Conservation (phyloP, 2,113 vertebrate species). For the Mellivora capensis region DNA sequence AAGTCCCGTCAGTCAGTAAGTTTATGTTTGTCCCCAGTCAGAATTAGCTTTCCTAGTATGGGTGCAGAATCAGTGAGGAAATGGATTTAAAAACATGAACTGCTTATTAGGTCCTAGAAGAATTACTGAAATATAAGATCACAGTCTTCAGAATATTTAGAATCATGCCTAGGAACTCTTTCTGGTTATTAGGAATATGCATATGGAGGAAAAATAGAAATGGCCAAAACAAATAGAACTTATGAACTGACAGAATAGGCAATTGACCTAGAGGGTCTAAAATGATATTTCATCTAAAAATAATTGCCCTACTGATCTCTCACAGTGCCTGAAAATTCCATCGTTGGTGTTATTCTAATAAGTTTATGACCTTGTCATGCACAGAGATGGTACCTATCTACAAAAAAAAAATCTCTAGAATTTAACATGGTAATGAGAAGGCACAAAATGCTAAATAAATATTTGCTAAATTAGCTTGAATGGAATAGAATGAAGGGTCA, state of each 20-base stretch:
- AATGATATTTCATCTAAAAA: not conserved
- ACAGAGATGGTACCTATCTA: not conserved
- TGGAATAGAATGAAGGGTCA: not conserved
- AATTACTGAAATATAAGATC: not conserved
- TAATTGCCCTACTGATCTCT: not conserved
- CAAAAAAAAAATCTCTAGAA: not conserved
- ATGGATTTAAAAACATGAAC: not conserved
- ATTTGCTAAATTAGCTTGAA: constrained; percentile 5
- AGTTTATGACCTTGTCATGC: not conserved
- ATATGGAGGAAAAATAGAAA: not conserved
- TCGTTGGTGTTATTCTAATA: not conserved
- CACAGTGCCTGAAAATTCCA: not conserved
- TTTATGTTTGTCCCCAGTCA: not conserved
- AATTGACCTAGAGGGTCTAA: not conserved
- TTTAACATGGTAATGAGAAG: not conserved
- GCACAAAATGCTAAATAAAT: not conserved
- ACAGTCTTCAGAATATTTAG: not conserved
- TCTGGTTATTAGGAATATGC: not conserved
- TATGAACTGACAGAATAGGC: not conserved
- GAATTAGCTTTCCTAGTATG: not conserved
- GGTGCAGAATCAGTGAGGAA: not conserved
- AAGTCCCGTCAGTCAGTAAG: not conserved
- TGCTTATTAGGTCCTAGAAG: not conserved
- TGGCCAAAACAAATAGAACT: not conserved
- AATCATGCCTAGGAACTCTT: not conserved